phyloP scores from a whole-genome alignment of 2,888 invertebrate species.

The Beris morrisii region DNA sequence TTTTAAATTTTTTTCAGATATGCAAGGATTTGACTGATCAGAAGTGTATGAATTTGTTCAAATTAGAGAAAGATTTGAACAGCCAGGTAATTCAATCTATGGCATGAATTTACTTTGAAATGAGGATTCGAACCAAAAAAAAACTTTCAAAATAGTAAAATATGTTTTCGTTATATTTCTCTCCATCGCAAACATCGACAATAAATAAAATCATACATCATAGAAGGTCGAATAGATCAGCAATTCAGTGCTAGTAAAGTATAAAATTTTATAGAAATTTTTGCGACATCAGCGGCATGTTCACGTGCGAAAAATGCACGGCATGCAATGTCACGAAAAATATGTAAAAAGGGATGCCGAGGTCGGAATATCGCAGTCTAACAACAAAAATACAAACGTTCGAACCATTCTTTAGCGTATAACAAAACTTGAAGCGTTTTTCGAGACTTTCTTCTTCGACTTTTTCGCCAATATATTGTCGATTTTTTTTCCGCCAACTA shows the following conservation, averaged over 20 bases:
- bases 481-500: not conserved
- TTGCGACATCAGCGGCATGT: slow-evolving; percentile 35
- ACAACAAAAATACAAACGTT: too few species aligned
- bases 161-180: slow-evolving; percentile 36
- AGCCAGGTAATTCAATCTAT: too few species aligned
- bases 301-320: slow-evolving; percentile 45
- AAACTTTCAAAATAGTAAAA: too few species aligned
- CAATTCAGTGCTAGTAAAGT: slow-evolving; percentile 6
- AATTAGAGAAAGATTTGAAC: too few species aligned
- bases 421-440: not conserved
- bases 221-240: slow-evolving; percentile 29
- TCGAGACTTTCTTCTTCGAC: not conserved
- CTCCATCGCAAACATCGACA: slow-evolving; percentile 44
- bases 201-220: slow-evolving; percentile 45
- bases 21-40: too few species aligned
- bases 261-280: slow-evolving; percentile 7
- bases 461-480: not conserved
- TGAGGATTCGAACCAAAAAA: too few species aligned
- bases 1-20: too few species aligned
- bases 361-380: not conserved
- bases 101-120: too few species aligned
- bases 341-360: slow-evolving; percentile 1
- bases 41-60: too few species aligned
- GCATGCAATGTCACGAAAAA: slow-evolving; percentile 49
- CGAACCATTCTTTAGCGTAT: too few species aligned